Conservation (phyloP, 2,888 invertebrate species). For the Phaonia tiefii region DNA sequence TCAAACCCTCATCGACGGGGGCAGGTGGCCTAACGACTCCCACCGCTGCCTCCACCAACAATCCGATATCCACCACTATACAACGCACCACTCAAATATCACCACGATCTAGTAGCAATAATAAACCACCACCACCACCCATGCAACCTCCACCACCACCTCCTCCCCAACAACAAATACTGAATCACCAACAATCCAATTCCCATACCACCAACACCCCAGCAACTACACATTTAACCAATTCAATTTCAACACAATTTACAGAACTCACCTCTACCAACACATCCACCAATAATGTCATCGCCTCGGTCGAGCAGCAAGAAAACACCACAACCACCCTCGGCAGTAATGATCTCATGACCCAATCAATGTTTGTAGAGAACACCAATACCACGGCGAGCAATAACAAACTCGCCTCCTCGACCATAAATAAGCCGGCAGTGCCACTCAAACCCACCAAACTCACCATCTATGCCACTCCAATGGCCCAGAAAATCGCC, state of each 20-base stretch:
- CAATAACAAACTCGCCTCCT: slow-evolving; percentile 65
- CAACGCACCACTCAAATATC: slow-evolving; percentile 66
- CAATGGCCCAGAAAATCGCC: slow-evolving; percentile 80
- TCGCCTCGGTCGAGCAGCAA: slow-evolving; percentile 44
- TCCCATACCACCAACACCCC: slow-evolving; percentile 66
- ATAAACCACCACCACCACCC: slow-evolving; percentile 77
- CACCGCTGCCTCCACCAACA: slow-evolving; percentile 65
- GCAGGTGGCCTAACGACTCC: slow-evolving; percentile 70
- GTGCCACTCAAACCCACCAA: slow-evolving; percentile 87
- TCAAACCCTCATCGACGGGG: slow-evolving; percentile 80
- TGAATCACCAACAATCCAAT: slow-evolving; percentile 61
- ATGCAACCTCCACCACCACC: slow-evolving; percentile 78
- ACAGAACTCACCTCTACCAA: slow-evolving; percentile 78
- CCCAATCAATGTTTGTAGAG: slow-evolving; percentile 73
- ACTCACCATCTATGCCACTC: slow-evolving; percentile 89
- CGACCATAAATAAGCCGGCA: slow-evolving; percentile 82
- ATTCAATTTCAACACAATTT: slow-evolving; percentile 78
- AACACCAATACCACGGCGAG: slow-evolving; percentile 64
- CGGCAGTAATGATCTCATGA: slow-evolving; percentile 71
- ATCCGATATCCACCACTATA: slow-evolving; percentile 62
- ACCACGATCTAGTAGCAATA: slow-evolving; percentile 72
- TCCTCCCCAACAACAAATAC: slow-evolving; percentile 67
- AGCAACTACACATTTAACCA: slow-evolving; percentile 70
- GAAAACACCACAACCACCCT: slow-evolving; percentile 59
- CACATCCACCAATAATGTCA: slow-evolving; percentile 59